phyloP scores from a whole-genome alignment of 2,888 invertebrate genomes.

The Polydrusus pterygomalis region DNA sequence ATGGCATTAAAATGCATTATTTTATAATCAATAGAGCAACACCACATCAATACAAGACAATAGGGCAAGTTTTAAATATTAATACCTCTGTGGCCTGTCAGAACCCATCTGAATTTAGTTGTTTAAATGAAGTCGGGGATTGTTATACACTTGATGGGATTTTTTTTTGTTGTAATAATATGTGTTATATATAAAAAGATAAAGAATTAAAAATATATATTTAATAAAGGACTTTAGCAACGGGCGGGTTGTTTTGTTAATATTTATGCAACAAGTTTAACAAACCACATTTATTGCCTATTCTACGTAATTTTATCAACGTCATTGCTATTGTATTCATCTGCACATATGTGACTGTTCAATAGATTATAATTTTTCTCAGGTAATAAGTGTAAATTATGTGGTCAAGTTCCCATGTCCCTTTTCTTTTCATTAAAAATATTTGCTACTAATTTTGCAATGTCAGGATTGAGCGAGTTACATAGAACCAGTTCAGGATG shows the following conservation, averaged over 20 bases:
- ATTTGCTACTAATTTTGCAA: not conserved
- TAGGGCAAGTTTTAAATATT: not conserved
- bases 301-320: not conserved
- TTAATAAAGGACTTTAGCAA: too few relatives aligned
- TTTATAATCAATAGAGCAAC: not conserved
- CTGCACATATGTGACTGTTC: slow-evolving; percentile 45
- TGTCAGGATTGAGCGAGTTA: not conserved
- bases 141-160: too few relatives aligned
- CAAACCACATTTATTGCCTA: too few relatives aligned
- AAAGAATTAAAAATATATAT: too few relatives aligned
- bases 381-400: slow-evolving; percentile 34
- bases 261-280: too few relatives aligned
- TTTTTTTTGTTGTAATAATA: too few relatives aligned
- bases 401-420: slow-evolving; percentile 25
- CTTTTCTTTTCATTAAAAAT: not conserved
- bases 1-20: not conserved
- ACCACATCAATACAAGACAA: not conserved
- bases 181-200: too few relatives aligned
- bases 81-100: not conserved
- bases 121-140: too few relatives aligned
- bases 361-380: slow-evolving; percentile 37
- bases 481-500: too few relatives aligned
- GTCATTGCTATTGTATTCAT: slow-evolving; percentile 27
- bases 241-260: too few relatives aligned
- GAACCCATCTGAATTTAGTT: not conserved